Conservation (phyloP, 1,140 invertebrate genomes). For the Drosophila setifemur region DNA sequence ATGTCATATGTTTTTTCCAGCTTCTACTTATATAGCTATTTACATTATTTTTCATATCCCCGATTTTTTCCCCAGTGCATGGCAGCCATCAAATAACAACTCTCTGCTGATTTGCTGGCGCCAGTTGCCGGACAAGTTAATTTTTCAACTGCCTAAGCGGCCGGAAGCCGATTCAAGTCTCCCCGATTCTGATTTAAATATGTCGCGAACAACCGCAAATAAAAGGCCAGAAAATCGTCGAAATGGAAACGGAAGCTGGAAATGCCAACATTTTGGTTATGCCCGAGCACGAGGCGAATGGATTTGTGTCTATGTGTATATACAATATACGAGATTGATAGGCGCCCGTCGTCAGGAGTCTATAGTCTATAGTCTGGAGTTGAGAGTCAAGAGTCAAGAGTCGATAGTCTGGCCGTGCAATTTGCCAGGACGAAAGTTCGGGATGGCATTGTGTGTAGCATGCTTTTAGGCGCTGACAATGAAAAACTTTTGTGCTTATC, state of each 20-base stretch:
- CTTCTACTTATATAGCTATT: neutral
- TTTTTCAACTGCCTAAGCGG: conserved; percentile 76
- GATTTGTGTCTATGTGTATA: neutral
- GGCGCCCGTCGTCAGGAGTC: too few relatives aligned
- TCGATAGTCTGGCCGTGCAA: neutral
- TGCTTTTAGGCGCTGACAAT: conserved; percentile 68
- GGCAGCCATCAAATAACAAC: neutral
- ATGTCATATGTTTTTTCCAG: neutral
- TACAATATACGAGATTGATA: conserved; percentile 50
- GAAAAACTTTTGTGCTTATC: conserved; percentile 71
- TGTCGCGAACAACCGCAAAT: conserved; percentile 56
- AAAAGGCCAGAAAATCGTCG: conserved; percentile 5
- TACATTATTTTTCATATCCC: neutral
- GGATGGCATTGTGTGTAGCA: conserved; percentile 36
- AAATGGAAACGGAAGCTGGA: conserved; percentile 23
- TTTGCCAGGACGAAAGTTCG: conserved; percentile 42
- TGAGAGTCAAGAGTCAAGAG: too few relatives aligned
- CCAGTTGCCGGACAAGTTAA: conserved; percentile 68
- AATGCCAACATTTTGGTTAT: conserved; percentile 53
- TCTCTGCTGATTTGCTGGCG: conserved; percentile 53
- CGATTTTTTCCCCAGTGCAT: conserved; percentile 25
- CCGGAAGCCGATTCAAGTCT: conserved; percentile 46
- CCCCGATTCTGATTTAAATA: conserved; percentile 68
- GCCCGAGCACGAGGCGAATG: conserved; percentile 20
- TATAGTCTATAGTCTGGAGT: too few relatives aligned